Percentiles rank a stretch among this genome's conserved stretches.
phyloP scores from a whole-genome alignment of 2,888 invertebrate species.

The Copidosoma aretas region DNA sequence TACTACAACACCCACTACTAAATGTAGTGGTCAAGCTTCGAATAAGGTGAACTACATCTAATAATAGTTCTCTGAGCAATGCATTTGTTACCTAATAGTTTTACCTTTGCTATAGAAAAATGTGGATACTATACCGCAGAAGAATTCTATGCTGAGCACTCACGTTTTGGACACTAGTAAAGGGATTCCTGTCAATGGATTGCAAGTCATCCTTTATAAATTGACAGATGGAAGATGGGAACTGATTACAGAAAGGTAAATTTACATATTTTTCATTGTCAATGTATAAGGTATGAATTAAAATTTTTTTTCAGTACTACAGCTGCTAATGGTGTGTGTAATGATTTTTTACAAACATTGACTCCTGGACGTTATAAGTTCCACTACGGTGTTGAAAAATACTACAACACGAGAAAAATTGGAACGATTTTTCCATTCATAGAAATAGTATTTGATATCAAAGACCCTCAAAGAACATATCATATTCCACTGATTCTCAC shows the following conservation, averaged over 20 bases:
- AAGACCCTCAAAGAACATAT: constrained; percentile 70
- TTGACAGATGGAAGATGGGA: constrained; percentile 73
- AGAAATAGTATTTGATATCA: constrained; percentile 77
- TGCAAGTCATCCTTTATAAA: constrained; percentile 74
- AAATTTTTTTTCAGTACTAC: constrained; percentile 62
- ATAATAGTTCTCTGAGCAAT: not conserved
- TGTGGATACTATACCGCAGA: not conserved
- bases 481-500: constrained; percentile 79
- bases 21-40: constrained; percentile 44
- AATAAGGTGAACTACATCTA: constrained; percentile 43
- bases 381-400: constrained; percentile 75
- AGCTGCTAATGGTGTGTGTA: constrained; percentile 72
- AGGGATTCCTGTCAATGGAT: constrained; percentile 71
- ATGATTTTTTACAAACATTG: constrained; percentile 71
- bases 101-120: not conserved
- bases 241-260: constrained; percentile 68
- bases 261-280: not conserved
- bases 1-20: not conserved
- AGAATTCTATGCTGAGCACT: constrained; percentile 66
- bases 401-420: constrained; percentile 69
- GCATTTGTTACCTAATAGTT: not conserved
- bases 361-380: constrained; percentile 76
- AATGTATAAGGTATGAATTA: constrained; percentile 4
- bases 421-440: constrained; percentile 79
- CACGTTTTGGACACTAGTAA: constrained; percentile 77